Base-by-base conservation (phyloP, 2,797 vertebrate species). In the Pipistrellus pipistrellus region DNA sequence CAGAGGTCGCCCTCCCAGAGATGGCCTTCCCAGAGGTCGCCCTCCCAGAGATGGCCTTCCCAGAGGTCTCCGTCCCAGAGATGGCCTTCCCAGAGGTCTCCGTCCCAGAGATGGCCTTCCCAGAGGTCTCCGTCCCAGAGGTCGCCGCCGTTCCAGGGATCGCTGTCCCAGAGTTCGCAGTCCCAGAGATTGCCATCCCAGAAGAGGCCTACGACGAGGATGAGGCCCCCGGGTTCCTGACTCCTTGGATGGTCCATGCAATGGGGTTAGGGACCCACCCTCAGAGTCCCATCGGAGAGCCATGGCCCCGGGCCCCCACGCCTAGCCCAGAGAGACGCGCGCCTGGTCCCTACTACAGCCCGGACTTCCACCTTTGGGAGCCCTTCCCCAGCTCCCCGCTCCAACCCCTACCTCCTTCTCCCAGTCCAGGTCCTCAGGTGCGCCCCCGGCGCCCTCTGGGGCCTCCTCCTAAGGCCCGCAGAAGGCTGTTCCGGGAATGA, bases 401-500 rank as follows among this genome's bases (percentile, higher is more conserved):
- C 18, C 85, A 80, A 0, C 85, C 85, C 10, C 55, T 95, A 0
- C 90, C 90, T 10, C 46, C 72, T 0, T 89, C 89, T 55, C 89
- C 93, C 6, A 88, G 78, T 38, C 93, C 80, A 5, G 85, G 35
- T 3, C 73, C 73, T 11, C 51, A 21, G 2, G 72, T 7, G 14
- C 78, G 6, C 18, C 53, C 76, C 0, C 8, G 10, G 62, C 27
- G 69, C 48, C 51, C 51, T 27, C 20, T 11, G 0, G 71, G 25
- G 23, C 77, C 64, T 44, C 32, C 23, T 0, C 68, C 41, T 66
- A 93, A 87, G 55, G 93, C 93, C 46, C 18, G 57, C 46, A 93
- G 48, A 66, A 23, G 93, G 41, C 83, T 94, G 27, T 93, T 96
- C 64, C n/a, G 4, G 82, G 62, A 88, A 35, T 85, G 75, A 94